Conservation (phyloP, 2,888 invertebrate genomes). For the Dione juno region DNA sequence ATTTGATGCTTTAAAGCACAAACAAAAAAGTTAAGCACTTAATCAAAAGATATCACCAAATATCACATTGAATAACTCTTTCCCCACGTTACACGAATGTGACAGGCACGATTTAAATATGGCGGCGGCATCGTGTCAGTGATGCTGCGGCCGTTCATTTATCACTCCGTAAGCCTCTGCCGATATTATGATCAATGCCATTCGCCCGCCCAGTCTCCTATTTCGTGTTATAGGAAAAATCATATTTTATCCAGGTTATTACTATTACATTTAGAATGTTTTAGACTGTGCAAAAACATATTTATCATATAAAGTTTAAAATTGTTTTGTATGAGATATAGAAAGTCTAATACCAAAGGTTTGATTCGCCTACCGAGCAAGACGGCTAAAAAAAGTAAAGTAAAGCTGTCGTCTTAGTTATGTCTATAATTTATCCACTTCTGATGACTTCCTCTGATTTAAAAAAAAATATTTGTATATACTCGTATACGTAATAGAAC, state of each 20-base stretch:
- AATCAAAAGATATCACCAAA: constrained; percentile 15
- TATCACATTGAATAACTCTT: constrained; percentile 33
- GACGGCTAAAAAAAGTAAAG: no score
- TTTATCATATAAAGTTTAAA: not conserved
- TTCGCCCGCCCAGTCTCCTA: constrained; percentile 64
- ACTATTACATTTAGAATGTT: constrained; percentile 6
- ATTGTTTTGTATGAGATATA: no score
- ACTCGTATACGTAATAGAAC: constrained; percentile 60
- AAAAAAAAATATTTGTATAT: constrained; percentile 1
- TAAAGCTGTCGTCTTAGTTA: no score
- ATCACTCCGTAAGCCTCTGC: constrained; percentile 82
- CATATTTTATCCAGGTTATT: constrained; percentile 30
- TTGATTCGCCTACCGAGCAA: not conserved
- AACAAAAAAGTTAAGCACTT: not conserved
- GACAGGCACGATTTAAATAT: constrained; percentile 80
- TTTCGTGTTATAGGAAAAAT: constrained; percentile 56
- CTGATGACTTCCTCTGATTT: not conserved
- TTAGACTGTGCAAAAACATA: not conserved
- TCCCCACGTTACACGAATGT: constrained; percentile 62
- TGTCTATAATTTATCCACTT: no score
- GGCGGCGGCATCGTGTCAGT: constrained; percentile 75
- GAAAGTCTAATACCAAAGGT: no score
- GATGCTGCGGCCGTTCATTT: constrained; percentile 78
- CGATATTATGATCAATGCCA: constrained; percentile 84
- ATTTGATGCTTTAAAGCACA: not conserved